Percentiles rank a stretch among this genome's conserved stretches.
Evolutionary conservation across 2,113 vertebrate genomes (phyloP).

Genomic region (Pogona vitticeps): DNA sequence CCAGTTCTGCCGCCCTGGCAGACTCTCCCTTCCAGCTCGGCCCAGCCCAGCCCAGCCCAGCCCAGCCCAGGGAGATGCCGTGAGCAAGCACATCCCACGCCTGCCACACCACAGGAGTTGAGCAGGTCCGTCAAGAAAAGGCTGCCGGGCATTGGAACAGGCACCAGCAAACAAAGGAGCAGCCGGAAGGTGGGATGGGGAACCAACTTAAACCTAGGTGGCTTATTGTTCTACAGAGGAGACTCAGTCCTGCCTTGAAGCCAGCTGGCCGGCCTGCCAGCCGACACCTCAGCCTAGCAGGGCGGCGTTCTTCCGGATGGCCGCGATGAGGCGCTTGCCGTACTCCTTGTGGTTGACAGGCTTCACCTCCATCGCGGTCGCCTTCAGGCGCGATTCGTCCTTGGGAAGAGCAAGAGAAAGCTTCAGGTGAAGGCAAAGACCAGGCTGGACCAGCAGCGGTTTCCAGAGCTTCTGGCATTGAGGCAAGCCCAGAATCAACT

Average conservation of each 20-base stretch:
- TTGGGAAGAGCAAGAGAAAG: constrained; percentile 63
- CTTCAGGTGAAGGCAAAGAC: not conserved
- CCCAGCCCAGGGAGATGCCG: too few species aligned
- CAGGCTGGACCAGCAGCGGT: constrained; percentile 17
- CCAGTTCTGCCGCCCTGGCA: not conserved
- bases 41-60: too few species aligned
- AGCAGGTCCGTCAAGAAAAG: too few species aligned
- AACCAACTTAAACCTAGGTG: too few species aligned
- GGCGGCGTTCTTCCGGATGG: constrained; percentile 83
- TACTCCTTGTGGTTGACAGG: constrained; percentile 93
- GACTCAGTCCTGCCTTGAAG: too few species aligned
- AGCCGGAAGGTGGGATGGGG: too few species aligned
- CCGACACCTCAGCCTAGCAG: constrained; percentile 47
- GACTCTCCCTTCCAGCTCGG: not conserved
- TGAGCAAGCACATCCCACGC: too few species aligned
- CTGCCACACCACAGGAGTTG: too few species aligned
- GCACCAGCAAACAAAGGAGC: too few species aligned
- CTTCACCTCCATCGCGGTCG: constrained; percentile 89
- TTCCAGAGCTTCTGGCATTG: not conserved
- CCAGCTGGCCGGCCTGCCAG: not conserved
- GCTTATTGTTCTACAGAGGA: too few species aligned
- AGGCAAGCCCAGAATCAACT: not conserved
- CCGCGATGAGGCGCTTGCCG: constrained; percentile 86
- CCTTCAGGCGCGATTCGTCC: constrained; percentile 97
- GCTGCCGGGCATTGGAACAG: too few species aligned